These are phyloP conservation scores for Micoletzkya japonica DNA, from an alignment of 2,888 invertebrate species.

Conservation along the genomic window DNA sequence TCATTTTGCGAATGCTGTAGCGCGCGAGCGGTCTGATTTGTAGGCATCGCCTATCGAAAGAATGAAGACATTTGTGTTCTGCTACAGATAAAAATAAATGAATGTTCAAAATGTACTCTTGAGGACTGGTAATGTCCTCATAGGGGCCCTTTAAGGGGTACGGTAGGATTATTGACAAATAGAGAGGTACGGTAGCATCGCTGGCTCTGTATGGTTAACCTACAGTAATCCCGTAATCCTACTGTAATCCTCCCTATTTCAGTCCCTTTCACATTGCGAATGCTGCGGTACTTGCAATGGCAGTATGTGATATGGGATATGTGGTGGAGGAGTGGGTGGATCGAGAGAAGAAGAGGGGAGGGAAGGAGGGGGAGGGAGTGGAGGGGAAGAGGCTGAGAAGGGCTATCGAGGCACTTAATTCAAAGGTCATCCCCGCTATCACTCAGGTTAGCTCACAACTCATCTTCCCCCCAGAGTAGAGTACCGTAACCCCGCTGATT, in stretches of 20 bases:
- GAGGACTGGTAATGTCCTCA: too few relatives aligned
- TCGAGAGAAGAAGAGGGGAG: slow-evolving; percentile 3
- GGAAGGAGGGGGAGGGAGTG: background rate
- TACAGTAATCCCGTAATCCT: background rate
- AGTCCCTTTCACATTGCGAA: slow-evolving; percentile 23
- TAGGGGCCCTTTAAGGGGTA: too few relatives aligned
- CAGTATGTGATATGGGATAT: slow-evolving; percentile 15
- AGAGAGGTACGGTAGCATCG: too few relatives aligned
- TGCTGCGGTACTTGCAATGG: slow-evolving; percentile 16
- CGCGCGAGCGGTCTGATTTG: too few relatives aligned
- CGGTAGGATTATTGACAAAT: too few relatives aligned
- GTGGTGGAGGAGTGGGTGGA: slow-evolving; percentile 7
- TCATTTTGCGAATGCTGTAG: too few relatives aligned
- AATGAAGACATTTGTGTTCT: too few relatives aligned
- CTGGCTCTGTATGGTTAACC: too few relatives aligned
- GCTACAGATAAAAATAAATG: too few relatives aligned
- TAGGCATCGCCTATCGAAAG: too few relatives aligned
- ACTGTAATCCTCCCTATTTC: too few relatives aligned
- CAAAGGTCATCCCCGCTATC: background rate
- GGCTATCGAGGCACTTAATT: slow-evolving; percentile 11
- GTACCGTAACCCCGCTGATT: background rate
- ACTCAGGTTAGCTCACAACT: slow-evolving; percentile 7
- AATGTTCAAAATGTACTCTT: too few relatives aligned
- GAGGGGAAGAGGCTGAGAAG: background rate
- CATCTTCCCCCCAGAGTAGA: background rate